Conservation (phyloP, 2,797 vertebrate genomes). For the Phoxinus dragarum region DNA sequence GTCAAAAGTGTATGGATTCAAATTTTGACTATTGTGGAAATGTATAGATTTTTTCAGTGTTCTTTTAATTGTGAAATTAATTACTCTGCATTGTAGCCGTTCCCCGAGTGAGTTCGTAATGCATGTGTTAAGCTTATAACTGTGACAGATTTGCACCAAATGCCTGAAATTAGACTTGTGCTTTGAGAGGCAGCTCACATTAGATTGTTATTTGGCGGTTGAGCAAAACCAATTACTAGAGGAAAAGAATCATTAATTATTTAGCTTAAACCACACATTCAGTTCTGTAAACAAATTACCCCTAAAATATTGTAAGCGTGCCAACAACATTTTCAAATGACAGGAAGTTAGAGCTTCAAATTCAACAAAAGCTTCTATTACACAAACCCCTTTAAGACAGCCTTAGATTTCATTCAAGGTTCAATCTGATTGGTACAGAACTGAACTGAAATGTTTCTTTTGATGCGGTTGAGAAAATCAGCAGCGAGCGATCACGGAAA, state of each 20-base stretch:
- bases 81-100: conserved; percentile 51
- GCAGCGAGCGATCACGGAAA: background rate
- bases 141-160: conserved; percentile 68
- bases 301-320: conserved; percentile 58
- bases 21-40: conserved; percentile 53
- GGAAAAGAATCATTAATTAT: conserved; percentile 73
- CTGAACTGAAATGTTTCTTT: conserved; percentile 8
- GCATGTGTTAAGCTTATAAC: conserved; percentile 61
- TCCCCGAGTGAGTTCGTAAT: conserved; percentile 58
- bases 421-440: conserved; percentile 11
- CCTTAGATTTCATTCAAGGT: background rate
- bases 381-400: conserved; percentile 13
- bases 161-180: conserved; percentile 67
- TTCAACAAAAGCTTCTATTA: conserved; percentile 20
- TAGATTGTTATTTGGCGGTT: conserved; percentile 72
- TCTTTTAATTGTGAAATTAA: conserved; percentile 60
- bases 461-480: conserved; percentile 24
- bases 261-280: conserved; percentile 70
- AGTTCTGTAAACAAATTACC: conserved; percentile 72
- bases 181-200: conserved; percentile 67
- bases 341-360: conserved; percentile 49
- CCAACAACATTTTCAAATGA: conserved; percentile 53
- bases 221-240: conserved; percentile 73
- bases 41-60: conserved; percentile 51
- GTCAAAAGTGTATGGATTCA: conserved; percentile 48